Evolutionary conservation across 2,888 invertebrate genomes (phyloP).

Genomic region (Scaptomyza parva): DNA sequence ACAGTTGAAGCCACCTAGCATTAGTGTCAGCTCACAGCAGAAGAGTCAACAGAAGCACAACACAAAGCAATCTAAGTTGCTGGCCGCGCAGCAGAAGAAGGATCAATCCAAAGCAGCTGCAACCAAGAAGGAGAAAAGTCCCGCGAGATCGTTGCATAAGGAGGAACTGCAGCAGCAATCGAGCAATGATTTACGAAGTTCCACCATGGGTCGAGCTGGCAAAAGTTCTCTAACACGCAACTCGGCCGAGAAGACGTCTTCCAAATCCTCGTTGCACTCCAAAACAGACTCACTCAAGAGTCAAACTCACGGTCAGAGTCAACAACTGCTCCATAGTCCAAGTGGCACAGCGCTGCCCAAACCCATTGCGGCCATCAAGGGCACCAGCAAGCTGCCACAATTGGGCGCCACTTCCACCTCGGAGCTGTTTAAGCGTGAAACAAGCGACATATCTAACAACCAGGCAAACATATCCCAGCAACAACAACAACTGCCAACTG

Average conservation of each 20-base stretch:
- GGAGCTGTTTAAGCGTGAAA: constrained; percentile 85
- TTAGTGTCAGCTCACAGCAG: constrained; percentile 76
- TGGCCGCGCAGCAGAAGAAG: constrained; percentile 80
- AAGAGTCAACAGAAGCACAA: constrained; percentile 65
- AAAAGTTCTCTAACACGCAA: constrained; percentile 81
- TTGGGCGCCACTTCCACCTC: constrained; percentile 81
- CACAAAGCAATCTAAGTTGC: constrained; percentile 83
- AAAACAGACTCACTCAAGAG: constrained; percentile 82
- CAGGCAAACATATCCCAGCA: constrained; percentile 70
- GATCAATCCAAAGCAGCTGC: constrained; percentile 74
- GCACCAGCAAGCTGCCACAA: constrained; percentile 90
- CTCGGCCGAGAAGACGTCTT: constrained; percentile 85
- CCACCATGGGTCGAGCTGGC: constrained; percentile 78
- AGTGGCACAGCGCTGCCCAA: constrained; percentile 91
- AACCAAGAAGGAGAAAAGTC: constrained; percentile 84
- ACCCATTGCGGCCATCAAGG: constrained; percentile 96
- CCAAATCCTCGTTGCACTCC: constrained; percentile 81
- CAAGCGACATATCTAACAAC: constrained; percentile 85
- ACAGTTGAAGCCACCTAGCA: constrained; percentile 83
- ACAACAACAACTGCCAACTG: constrained; percentile 36
- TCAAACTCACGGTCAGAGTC: constrained; percentile 57
- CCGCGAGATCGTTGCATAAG: constrained; percentile 81
- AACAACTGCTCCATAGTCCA: constrained; percentile 70
- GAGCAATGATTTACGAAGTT: constrained; percentile 76
- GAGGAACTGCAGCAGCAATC: constrained; percentile 68